Conservation (phyloP, 2,888 invertebrate genomes). For the Dynastes maya region DNA sequence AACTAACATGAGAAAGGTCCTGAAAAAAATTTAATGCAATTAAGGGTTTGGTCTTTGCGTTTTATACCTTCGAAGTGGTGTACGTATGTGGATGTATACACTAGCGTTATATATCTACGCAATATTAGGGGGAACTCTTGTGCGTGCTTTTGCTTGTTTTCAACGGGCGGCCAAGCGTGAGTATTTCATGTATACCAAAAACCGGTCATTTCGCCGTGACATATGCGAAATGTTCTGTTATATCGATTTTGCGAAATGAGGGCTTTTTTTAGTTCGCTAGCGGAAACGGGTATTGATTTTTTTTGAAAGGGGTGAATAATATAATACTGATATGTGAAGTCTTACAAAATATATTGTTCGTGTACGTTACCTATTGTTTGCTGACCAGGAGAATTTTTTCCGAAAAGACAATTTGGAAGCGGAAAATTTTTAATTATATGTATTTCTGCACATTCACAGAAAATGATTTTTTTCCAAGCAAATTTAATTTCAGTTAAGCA, state of each 20-base stretch:
- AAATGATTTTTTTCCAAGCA: no score
- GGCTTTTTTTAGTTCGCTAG: neutral
- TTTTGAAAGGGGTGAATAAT: neutral
- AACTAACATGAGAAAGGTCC: neutral
- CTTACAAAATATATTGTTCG: no score
- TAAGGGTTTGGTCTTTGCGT: conserved; percentile 10
- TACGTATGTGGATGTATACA: no score
- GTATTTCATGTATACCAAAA: conserved; percentile 10
- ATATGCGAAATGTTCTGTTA: conserved; percentile 30
- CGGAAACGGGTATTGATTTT: conserved; percentile 14
- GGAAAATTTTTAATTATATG: no score
- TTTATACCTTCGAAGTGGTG: neutral
- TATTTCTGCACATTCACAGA: no score
- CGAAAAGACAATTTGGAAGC: no score
- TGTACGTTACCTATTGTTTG: no score
- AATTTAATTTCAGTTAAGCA: no score
- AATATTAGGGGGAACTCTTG: neutral
- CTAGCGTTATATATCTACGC: neutral
- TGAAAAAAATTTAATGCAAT: conserved; percentile 8
- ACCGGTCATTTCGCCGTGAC: conserved; percentile 26
- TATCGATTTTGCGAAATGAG: conserved; percentile 33
- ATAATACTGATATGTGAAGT: neutral
- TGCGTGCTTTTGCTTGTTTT: conserved; percentile 19
- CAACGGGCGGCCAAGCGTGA: conserved; percentile 23
- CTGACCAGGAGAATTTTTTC: no score